A percentile compares a stretch with the other conserved stretches of the same genome.
Evolutionary conservation across 2,888 invertebrate species (phyloP).

Genomic region (Himalopsyche tibetana): DNA sequence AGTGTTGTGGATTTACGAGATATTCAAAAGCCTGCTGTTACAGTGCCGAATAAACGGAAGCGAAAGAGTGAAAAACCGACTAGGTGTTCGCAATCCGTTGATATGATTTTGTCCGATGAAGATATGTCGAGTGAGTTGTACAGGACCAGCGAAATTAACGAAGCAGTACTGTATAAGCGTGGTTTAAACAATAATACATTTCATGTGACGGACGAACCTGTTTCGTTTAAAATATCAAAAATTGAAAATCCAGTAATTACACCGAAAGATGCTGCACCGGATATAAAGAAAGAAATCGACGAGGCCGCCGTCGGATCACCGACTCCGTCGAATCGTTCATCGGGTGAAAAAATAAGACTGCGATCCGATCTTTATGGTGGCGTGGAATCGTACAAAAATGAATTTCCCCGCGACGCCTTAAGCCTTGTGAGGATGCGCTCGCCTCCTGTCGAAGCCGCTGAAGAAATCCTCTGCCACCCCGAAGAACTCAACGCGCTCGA

Average conservation of each 20-base stretch:
- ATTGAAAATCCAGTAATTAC: slow-evolving; percentile 73
- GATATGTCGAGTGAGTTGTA: slow-evolving; percentile 70
- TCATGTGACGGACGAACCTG: slow-evolving; percentile 71
- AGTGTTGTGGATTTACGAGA: slow-evolving; percentile 75
- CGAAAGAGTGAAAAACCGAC: slow-evolving; percentile 90
- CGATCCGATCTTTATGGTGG: slow-evolving; percentile 73
- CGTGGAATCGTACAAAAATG: slow-evolving; percentile 65
- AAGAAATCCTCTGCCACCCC: slow-evolving; percentile 78
- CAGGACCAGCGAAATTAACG: slow-evolving; percentile 57
- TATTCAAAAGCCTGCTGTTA: slow-evolving; percentile 72
- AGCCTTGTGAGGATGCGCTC: slow-evolving; percentile 68
- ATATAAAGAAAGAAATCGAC: slow-evolving; percentile 68
- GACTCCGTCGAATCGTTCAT: slow-evolving; percentile 61
- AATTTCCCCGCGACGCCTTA: slow-evolving; percentile 69
- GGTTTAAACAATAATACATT: slow-evolving; percentile 64
- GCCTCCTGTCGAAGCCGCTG: slow-evolving; percentile 66
- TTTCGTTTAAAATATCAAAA: slow-evolving; percentile 75
- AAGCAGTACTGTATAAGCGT: slow-evolving; percentile 47
- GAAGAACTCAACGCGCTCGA: slow-evolving; percentile 79
- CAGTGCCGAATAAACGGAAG: slow-evolving; percentile 83
- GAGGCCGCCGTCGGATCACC: slow-evolving; percentile 71
- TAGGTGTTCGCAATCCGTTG: slow-evolving; percentile 80
- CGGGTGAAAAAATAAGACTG: slow-evolving; percentile 72
- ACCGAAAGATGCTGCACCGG: slow-evolving; percentile 67
- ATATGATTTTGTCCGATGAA: slow-evolving; percentile 75